Conservation (phyloP, 2,113 vertebrate genomes). For the Buteo buteo region DNA sequence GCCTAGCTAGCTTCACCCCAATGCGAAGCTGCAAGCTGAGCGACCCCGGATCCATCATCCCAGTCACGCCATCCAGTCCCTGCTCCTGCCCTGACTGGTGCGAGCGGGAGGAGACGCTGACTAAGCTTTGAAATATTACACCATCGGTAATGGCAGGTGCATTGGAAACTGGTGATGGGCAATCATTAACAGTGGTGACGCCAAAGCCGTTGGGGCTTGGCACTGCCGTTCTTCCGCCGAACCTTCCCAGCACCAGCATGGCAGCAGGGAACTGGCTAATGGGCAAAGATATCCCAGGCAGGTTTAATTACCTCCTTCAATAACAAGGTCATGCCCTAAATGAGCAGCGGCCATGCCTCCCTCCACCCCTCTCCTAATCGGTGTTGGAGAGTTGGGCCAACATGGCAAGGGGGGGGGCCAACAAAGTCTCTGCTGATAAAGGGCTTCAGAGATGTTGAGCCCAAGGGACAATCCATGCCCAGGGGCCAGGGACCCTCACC, state of each 20-base stretch:
- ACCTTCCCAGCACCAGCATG: fast-evolving
- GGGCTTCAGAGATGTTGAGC: neutral
- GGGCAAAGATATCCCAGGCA: neutral
- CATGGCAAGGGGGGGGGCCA: neutral
- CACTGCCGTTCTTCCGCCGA: fast-evolving
- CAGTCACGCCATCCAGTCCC: fast-evolving
- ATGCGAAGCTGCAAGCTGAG: neutral
- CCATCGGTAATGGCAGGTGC: fast-evolving
- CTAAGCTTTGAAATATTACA: no score
- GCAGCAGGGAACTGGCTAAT: neutral
- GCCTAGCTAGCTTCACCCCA: neutral
- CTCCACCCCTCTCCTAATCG: neutral
- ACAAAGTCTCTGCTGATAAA: neutral
- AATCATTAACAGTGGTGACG: neutral
- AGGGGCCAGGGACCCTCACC: neutral
- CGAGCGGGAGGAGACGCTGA: fast-evolving
- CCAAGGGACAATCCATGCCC: neutral
- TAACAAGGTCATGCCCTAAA: neutral
- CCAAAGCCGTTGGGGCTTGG: neutral
- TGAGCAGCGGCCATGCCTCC: fast-evolving
- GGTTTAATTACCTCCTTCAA: neutral
- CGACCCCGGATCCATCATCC: neutral
- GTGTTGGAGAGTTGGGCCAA: neutral
- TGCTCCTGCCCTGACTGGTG: fast-evolving
- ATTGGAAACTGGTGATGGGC: neutral